These are phyloP conservation scores for Cyrtodaria siliqua DNA, from an alignment of 2,888 invertebrate species.

Conservation along the genomic window DNA sequence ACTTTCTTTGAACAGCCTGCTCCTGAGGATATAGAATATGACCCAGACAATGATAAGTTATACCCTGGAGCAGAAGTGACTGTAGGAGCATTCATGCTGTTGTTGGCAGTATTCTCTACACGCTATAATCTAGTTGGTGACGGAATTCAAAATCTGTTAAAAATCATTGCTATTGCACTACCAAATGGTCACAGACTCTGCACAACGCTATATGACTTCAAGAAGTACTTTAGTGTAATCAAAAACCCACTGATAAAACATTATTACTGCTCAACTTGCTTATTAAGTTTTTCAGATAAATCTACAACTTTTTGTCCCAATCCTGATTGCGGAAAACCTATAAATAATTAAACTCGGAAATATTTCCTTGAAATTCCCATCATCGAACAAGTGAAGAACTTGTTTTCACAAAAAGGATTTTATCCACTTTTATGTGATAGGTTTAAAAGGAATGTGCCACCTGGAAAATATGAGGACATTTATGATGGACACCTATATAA, in stretches of 20 bases:
- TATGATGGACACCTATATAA: slow-evolving; percentile 48
- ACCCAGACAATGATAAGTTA: too few relatives aligned
- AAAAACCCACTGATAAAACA: slow-evolving; percentile 44
- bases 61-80: too few relatives aligned
- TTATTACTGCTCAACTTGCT: slow-evolving; percentile 33
- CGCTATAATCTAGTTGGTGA: too few relatives aligned
- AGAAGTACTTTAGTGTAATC: slow-evolving; percentile 27
- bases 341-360: neutral
- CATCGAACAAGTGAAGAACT: slow-evolving; percentile 15
- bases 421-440: slow-evolving; percentile 18
- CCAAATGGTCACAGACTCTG: too few relatives aligned
- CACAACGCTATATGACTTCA: slow-evolving; percentile 25
- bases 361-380: slow-evolving; percentile 43
- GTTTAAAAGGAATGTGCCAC: slow-evolving; percentile 10
- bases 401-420: slow-evolving; percentile 34
- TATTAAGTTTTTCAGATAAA: neutral
- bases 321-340: slow-evolving; percentile 4
- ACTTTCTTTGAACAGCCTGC: too few relatives aligned
- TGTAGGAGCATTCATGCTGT: too few relatives aligned
- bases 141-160: too few relatives aligned
- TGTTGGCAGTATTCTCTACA: too few relatives aligned
- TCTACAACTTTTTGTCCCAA: slow-evolving; percentile 5
- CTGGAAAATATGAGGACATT: slow-evolving; percentile 18
- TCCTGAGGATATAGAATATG: too few relatives aligned
- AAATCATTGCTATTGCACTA: too few relatives aligned